Conservation (phyloP, 2,888 invertebrate genomes). For the Lamellibrachia satsuma region DNA sequence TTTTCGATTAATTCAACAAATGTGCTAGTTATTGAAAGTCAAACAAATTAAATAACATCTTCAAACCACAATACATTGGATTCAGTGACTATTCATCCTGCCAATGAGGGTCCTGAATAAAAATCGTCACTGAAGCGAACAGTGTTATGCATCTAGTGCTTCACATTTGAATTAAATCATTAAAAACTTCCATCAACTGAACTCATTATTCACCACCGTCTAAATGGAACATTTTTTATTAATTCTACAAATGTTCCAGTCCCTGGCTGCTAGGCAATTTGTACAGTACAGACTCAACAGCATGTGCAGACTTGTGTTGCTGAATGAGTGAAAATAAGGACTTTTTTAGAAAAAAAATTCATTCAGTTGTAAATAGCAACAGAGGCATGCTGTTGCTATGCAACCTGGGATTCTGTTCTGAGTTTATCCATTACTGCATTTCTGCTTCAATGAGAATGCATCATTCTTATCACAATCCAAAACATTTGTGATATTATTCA, state of each 20-base stretch:
- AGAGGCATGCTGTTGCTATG: not conserved
- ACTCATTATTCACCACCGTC: slow-evolving; percentile 1
- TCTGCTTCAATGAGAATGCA: not conserved
- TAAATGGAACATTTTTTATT: not conserved
- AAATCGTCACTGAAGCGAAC: not conserved
- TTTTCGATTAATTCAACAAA: not conserved
- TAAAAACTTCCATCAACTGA: not conserved
- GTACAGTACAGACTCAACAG: too few species aligned
- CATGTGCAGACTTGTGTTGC: not conserved
- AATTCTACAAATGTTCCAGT: not conserved
- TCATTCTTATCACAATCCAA: not conserved
- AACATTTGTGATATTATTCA: too few species aligned
- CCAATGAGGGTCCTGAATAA: not conserved
- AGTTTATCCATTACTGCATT: not conserved
- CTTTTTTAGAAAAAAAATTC: not conserved
- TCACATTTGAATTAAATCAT: not conserved
- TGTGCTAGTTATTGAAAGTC: not conserved
- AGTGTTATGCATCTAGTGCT: not conserved
- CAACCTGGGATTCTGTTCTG: not conserved
- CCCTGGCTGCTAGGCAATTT: not conserved
- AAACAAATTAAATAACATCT: not conserved
- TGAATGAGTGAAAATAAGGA: not conserved
- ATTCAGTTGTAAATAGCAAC: not conserved
- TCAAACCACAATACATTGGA: not conserved
- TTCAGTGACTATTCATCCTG: not conserved